phyloP scores from a whole-genome alignment of 2,797 vertebrate genomes.

The Octomys mimax region DNA sequence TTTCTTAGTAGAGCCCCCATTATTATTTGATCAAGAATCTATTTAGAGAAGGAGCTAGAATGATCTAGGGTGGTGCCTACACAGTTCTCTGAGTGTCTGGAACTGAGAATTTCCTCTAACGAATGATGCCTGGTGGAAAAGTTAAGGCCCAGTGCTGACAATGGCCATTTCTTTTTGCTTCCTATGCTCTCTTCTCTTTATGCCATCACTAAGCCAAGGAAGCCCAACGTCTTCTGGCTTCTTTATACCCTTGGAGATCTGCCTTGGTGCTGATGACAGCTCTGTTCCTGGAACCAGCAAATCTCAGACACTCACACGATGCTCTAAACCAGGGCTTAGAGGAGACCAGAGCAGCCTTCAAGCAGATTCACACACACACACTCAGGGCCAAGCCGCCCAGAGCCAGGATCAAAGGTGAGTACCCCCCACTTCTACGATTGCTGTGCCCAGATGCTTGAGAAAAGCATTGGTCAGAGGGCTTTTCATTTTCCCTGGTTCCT shows the following conservation, averaged over 20 bases:
- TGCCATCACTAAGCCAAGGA: neutral
- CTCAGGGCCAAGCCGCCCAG: neutral
- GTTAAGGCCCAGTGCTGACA: neutral
- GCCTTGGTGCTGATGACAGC: neutral
- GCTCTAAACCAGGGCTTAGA: neutral
- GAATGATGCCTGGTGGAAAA: neutral
- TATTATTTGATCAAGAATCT: neutral
- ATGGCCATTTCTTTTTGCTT: neutral
- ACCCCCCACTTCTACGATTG: rapidly evolving
- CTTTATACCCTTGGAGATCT: neutral
- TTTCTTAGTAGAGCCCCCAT: neutral
- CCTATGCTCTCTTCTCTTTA: neutral
- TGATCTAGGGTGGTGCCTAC: neutral
- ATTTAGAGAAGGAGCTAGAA: neutral
- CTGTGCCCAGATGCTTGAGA: neutral
- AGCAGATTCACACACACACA: neutral
- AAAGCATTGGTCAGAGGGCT: neutral
- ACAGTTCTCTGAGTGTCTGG: neutral
- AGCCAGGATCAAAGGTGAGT: neutral
- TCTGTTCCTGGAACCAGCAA: neutral
- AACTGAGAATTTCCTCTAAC: neutral
- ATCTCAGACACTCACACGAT: neutral
- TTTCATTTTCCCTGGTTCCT: neutral
- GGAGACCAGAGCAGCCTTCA: neutral
- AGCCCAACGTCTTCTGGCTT: neutral